Evolutionary conservation across 2,888 invertebrate species (phyloP), one percentile per base, ranked within the genome.

Genomic region (Ligdia adustata): DNA sequence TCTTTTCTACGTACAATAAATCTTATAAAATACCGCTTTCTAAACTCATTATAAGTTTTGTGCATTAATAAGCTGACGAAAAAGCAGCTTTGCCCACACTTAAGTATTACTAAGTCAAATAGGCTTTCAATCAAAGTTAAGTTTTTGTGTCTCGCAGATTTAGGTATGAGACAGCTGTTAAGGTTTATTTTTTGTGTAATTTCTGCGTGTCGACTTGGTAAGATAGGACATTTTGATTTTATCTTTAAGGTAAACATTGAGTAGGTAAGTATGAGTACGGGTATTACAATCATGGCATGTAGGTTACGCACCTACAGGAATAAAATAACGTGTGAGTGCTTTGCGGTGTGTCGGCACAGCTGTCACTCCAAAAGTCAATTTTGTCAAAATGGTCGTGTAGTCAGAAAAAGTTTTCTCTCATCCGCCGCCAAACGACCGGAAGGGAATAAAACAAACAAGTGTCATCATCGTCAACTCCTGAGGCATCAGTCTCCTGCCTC

Each of bases 371-470:
- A 85, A 84, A 84, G 80, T 78, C 80, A 81, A 85, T 87, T 84
- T 86, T 70, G 64, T 67, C 75, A 75, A 79, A 74, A 77, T 74
- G 73, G 68, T 67, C 69, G 70, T 69, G 73, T 78, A 69, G 69
- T 72, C 66, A 57, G 60, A 69, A 59, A 68, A 83, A 79, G 69
- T 80, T 80, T 82, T 75, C 72, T 75, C 74, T 71, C 70, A 66
- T 66, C 69, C 65, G 66, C 56, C 63, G 64, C 64, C 69, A 79
- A 86, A 84, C 78, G 82, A 77, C 76, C 69, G 58, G 58, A 65
- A 66, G 65, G 72, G 74, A 82, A 83, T 85, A 82, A 84, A 86
- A 84, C 82, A 85, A 85, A 87, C 83, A 88, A 87, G 75, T 83
- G 79, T 84, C 82, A 84, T 87, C 86, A 86, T 71, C 78, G 75